Percentiles rank a stretch among this genome's conserved stretches.
phyloP scores from a whole-genome alignment of 2,113 vertebrate genomes.

The Antechinus flavipes region DNA sequence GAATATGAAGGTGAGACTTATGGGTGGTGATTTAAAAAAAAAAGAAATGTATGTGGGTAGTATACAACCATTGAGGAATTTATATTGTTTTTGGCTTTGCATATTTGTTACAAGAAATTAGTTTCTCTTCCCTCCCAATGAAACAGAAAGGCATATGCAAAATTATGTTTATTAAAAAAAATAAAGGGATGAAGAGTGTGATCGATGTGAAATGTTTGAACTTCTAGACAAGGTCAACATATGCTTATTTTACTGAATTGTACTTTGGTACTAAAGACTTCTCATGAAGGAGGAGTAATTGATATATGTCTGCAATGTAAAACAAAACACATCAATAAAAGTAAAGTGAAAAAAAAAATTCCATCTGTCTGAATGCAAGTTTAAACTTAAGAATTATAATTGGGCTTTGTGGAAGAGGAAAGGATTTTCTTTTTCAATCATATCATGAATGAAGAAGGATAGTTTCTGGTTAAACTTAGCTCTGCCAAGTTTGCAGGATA shows the following conservation, averaged over 20 bases:
- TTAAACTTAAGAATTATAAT: background rate
- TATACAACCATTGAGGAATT: background rate
- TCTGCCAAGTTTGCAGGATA: background rate
- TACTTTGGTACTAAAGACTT: background rate
- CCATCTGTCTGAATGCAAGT: background rate
- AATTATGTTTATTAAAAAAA: background rate
- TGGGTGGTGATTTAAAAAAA: background rate
- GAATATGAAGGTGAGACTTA: background rate
- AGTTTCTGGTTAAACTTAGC: background rate
- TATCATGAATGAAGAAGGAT: background rate
- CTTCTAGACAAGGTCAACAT: background rate
- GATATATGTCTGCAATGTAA: background rate
- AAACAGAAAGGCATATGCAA: no score
- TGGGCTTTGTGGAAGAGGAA: background rate
- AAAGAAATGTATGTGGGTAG: background rate
- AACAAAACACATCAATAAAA: background rate
- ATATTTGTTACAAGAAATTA: background rate
- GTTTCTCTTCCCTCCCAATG: background rate
- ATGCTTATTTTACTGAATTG: background rate
- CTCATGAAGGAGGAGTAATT: background rate
- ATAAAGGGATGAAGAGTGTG: background rate
- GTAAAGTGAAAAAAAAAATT: background rate
- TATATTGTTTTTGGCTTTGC: background rate
- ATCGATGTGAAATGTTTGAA: background rate
- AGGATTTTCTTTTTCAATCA: background rate